A percentile compares a stretch with the other conserved stretches of the same genome.
These are phyloP conservation scores for Pelobates fuscus DNA, from an alignment of 2,113 vertebrate species.

Conservation along the genomic window DNA sequence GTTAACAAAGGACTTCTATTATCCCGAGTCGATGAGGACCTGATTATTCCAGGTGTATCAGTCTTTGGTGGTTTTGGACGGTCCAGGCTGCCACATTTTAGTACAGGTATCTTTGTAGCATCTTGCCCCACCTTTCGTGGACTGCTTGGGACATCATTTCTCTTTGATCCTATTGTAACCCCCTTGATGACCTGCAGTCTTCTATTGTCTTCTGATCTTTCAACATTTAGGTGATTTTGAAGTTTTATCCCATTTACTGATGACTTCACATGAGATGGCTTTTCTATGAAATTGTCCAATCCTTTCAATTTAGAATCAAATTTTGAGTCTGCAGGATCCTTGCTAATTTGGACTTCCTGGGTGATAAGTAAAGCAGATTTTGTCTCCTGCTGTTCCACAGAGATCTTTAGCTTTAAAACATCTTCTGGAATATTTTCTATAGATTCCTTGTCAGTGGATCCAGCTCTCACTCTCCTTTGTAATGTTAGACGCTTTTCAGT, in stretches of 20 bases:
- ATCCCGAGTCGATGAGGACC: conserved; percentile 33
- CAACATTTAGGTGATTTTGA: background rate
- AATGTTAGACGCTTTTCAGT: conserved; percentile 66
- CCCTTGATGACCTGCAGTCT: background rate
- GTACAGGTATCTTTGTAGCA: conserved; percentile 34
- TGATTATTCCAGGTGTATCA: conserved; percentile 45
- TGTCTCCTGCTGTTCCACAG: conserved; percentile 29
- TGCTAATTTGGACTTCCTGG: conserved; percentile 18
- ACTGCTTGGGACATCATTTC: accelerated
- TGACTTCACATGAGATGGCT: background rate
- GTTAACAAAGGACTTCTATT: conserved; percentile 28
- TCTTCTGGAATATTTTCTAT: background rate
- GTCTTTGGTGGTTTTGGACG: conserved; percentile 59
- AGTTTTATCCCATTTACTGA: background rate
- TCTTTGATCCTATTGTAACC: background rate
- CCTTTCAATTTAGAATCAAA: conserved; percentile 38
- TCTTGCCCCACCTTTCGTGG: conserved; percentile 52
- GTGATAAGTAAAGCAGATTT: conserved; percentile 54
- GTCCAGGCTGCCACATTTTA: conserved; percentile 62
- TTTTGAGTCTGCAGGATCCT: background rate
- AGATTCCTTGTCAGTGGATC: conserved; percentile 56
- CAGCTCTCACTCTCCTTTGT: conserved; percentile 64
- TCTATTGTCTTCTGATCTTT: background rate
- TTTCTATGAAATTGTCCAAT: conserved; percentile 6
- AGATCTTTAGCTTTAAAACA: conserved; percentile 23